Evolutionary conservation across 64 coral and sea anemone genomes (phyloP), one percentile per base, ranked within the genome.

Genomic region (Stichodactyla mertensii): DNA sequence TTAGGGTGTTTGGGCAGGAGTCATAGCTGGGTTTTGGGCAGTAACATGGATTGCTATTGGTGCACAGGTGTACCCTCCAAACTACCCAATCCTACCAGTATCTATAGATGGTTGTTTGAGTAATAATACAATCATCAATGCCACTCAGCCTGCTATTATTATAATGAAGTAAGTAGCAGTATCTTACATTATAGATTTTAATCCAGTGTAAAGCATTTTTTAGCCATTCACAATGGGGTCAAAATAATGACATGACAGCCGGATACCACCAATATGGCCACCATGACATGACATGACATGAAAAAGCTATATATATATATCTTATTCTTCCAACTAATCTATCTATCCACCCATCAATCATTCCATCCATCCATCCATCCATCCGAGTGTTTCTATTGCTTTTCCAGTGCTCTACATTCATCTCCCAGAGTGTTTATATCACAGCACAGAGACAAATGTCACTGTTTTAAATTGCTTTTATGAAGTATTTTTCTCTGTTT

Each of bases 21-120:
- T 87, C 9, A 79, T 83, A 12, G 77, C 60, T 83, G 90, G 85
- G 4, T 92, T 92, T 71, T 66, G 57, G 57, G 52, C 45, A 54
- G 79, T 92, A 4, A 83, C 90, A 16, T 92, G 90, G 90, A 92
- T 92, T 59, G 58, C 77, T 57, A 60, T 92, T 52, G 90, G 90
- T 59, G 85, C 90, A 57, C 90, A 87, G 16, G 78, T 92, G 16
- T 55, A 92, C 24, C 90, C 85, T 3, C 90, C 90, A 13, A 74
- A 71, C 20, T 92, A 92, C 54, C 85, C 90, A 10, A 87, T 62
- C 6, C 64, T 64, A 18, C 90, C 90, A 3, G 79, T 92, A 77
- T 92, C 90, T 31, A 59, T 87, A 83, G 79, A 82, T 55, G 85
- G 85, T 1, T 92, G 90, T 58, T 19, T 74, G 11, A 53, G 74